These are phyloP conservation scores for Panurus biarmicus DNA, from an alignment of 2,113 vertebrate genomes.

Conservation along the genomic window DNA sequence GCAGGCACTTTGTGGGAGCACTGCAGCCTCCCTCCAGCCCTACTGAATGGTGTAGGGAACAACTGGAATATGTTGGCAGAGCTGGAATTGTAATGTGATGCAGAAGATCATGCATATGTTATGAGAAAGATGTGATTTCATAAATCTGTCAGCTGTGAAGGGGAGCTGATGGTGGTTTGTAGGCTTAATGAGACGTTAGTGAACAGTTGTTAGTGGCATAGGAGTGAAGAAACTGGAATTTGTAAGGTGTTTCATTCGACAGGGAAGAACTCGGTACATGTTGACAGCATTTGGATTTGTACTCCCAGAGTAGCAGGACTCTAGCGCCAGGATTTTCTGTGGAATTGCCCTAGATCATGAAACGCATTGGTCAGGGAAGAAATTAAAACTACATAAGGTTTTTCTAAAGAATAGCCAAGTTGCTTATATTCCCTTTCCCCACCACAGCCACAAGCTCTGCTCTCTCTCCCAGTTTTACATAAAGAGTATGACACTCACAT, in stretches of 20 bases:
- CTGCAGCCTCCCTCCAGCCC: neutral
- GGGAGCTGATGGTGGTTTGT: conserved; percentile 11
- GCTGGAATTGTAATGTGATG: neutral
- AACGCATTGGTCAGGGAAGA: neutral
- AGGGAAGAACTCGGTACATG: neutral
- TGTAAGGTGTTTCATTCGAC: neutral
- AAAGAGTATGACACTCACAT: neutral
- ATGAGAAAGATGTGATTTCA: neutral
- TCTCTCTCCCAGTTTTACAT: neutral
- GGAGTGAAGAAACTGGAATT: neutral
- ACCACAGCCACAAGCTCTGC: neutral
- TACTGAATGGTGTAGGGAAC: neutral
- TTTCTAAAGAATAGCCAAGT: neutral
- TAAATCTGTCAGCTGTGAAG: neutral
- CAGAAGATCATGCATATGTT: neutral
- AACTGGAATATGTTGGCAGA: neutral
- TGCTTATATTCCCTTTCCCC: neutral
- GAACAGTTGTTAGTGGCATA: neutral
- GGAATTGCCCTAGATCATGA: neutral
- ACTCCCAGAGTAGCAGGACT: neutral
- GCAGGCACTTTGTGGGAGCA: neutral
- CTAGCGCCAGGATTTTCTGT: neutral
- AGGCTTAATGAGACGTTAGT: neutral
- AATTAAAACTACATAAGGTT: neutral
- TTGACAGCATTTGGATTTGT: neutral